phyloP scores from a whole-genome alignment of 2,797 vertebrate genomes.

The Anabacerthia variegaticeps region DNA sequence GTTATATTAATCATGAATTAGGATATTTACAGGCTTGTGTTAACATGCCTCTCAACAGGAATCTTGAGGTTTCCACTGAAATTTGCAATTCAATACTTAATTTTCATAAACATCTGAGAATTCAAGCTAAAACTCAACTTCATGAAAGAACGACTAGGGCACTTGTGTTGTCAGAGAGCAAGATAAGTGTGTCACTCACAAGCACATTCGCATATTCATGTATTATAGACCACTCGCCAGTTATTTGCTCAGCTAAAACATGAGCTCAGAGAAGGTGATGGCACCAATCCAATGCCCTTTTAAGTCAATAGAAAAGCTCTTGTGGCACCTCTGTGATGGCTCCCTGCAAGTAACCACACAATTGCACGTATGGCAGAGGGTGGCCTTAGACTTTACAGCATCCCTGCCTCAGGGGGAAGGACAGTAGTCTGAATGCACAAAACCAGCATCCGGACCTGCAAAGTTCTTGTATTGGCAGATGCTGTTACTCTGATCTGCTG shows the following conservation, averaged over 20 bases:
- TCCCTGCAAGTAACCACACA: neutral
- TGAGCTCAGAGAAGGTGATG: neutral
- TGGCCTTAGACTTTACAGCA: neutral
- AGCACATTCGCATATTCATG: neutral
- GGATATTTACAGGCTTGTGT: neutral
- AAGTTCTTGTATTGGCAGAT: neutral
- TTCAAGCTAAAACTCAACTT: neutral
- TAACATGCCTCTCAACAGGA: slow-evolving; percentile 9
- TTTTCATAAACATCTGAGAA: neutral
- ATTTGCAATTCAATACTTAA: neutral
- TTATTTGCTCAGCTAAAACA: neutral
- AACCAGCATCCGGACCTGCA: neutral
- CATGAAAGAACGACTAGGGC: neutral
- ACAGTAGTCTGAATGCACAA: neutral
- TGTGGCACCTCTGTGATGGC: neutral
- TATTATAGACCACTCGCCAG: neutral
- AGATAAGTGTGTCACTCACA: neutral
- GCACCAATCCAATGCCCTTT: neutral
- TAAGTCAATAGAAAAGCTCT: neutral
- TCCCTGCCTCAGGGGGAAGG: neutral
- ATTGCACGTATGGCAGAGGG: neutral
- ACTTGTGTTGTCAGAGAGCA: neutral
- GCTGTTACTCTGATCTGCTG: neutral
- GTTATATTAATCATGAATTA: slow-evolving; percentile 39
- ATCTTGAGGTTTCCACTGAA: neutral